Base-by-base conservation (phyloP, 53 echinoderm and acorn worm species). In the Zoroaster sp. region DNA sequence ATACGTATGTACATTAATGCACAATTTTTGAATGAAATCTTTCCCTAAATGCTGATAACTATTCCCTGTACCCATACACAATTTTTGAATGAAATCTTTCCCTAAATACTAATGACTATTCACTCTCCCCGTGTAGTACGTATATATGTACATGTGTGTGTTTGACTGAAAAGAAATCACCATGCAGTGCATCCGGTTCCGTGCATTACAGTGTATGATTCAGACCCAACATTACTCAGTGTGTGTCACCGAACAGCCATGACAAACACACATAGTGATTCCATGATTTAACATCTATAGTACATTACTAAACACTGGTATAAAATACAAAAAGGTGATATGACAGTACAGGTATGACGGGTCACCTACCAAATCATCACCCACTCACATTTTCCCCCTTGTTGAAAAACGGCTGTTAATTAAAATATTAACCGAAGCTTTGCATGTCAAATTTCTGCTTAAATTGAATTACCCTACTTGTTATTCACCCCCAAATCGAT, bases 151-250 rank as follows among this genome's bases (percentile, higher is more conserved):
- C 17, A 51, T n/a, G 20, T 52, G n/a, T 11, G 52, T 55, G 1
- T 23, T 18, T 55, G 55, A 47, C 47, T 47, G 5, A 11, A 11
- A 47, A 2, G 47, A 47, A 47, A 47, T 47, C 47, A 13, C 47
- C 11, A 47, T 47, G 15, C 47, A 47, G 11, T 59, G 43, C 44
- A 67, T 40, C 32, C 76, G 13, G 40, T 11, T 20, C 67, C 17
- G 42, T 11, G 63, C 42, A 20, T 32, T 34, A 52, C 17, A 36
- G 35, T 10, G 21, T 49, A 23, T 85, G 85, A 85, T 49, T 85
- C 85, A 85, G 52, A 40, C 66, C 25, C 10, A 10, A 41, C 43
- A 71, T 85, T 85, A 85, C 49, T 85, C 85, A 85, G 21, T 36
- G 47, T 71, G 85, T 85, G 85, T 81, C 75, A 75, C 31, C 1